Conservation (phyloP, 2,797 vertebrate genomes). For the Euphonia xanthogaster region DNA sequence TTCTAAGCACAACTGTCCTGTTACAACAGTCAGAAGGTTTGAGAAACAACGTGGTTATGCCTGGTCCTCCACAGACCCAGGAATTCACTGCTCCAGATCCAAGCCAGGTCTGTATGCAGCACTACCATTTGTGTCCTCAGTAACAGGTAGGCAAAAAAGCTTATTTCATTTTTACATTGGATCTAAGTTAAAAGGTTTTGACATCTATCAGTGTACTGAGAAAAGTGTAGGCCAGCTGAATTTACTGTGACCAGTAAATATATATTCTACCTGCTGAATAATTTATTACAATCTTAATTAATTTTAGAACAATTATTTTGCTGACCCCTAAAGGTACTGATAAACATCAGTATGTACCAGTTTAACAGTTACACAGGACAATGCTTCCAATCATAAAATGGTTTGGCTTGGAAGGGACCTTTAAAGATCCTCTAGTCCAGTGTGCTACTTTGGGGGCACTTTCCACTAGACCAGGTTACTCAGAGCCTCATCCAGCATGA, state of each 20-base stretch:
- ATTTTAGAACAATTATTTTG: background rate
- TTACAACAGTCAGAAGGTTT: background rate
- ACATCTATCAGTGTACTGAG: background rate
- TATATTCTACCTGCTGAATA: background rate
- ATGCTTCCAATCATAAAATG: background rate
- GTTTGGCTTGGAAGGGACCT: background rate
- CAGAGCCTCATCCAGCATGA: background rate
- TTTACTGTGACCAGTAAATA: background rate
- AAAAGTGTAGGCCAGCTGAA: background rate
- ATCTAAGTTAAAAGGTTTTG: background rate
- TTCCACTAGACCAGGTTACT: background rate
- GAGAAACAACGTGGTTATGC: background rate
- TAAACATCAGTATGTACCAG: background rate
- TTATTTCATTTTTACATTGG: background rate
- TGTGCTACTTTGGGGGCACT: accelerated
- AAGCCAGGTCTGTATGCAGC: background rate
- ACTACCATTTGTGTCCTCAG: background rate
- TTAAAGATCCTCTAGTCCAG: background rate
- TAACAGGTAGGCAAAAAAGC: background rate
- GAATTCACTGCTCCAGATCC: background rate
- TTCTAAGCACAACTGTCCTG: background rate
- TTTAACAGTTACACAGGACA: background rate
- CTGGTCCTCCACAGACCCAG: background rate
- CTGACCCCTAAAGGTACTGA: background rate
- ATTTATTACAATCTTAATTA: background rate